A percentile compares a stretch with the other conserved stretches of the same genome.
Evolutionary conservation across 2,797 vertebrate genomes (phyloP).

Genomic region (Hoplostethus atlanticus): DNA sequence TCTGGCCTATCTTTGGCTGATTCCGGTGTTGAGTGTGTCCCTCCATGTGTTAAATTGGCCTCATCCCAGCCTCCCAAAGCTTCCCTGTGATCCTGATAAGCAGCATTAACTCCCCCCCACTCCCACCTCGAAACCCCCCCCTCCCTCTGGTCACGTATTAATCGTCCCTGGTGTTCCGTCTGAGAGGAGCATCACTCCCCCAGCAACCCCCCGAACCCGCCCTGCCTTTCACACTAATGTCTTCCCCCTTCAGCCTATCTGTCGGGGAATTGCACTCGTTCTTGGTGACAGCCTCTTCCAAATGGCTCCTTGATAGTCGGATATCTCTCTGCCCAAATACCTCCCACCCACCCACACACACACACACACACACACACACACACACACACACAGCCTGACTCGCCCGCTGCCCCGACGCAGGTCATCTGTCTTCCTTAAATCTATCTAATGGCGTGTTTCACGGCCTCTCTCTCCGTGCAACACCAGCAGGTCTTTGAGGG

Average conservation of each 20-base stretch:
- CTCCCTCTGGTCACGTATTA: conserved; percentile 62
- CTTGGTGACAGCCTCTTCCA: conserved; percentile 69
- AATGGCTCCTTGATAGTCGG: conserved; percentile 70
- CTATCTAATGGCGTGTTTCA: conserved; percentile 69
- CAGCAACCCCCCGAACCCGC: conserved; percentile 18
- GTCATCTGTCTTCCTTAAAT: conserved; percentile 75
- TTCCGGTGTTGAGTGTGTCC: conserved; percentile 60
- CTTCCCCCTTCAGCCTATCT: conserved; percentile 38
- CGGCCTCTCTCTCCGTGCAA: conserved; percentile 38
- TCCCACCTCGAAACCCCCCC: conserved; percentile 9
- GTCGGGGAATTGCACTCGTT: conserved; percentile 43
- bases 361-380: conserved; percentile 27
- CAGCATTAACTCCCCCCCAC: conserved; percentile 60
- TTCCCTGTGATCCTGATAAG: conserved; percentile 76
- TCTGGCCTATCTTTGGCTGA: conserved; percentile 46
- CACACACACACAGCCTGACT: conserved; percentile 15
- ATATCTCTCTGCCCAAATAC: conserved; percentile 59
- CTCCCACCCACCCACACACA: conserved; percentile 11
- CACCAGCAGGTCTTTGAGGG: conserved; percentile 50
- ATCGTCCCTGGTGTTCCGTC: conserved; percentile 55
- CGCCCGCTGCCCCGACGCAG: conserved; percentile 14
- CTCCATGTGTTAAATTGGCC: conserved; percentile 73
- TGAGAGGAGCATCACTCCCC: conserved; percentile 32
- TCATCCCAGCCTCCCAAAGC: conserved; percentile 49
- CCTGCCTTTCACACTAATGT: conserved; percentile 48